Percentiles rank a stretch among this genome's conserved stretches.
phyloP scores from a whole-genome alignment of 2,113 vertebrate genomes.

The Scytalopus superciliaris region DNA sequence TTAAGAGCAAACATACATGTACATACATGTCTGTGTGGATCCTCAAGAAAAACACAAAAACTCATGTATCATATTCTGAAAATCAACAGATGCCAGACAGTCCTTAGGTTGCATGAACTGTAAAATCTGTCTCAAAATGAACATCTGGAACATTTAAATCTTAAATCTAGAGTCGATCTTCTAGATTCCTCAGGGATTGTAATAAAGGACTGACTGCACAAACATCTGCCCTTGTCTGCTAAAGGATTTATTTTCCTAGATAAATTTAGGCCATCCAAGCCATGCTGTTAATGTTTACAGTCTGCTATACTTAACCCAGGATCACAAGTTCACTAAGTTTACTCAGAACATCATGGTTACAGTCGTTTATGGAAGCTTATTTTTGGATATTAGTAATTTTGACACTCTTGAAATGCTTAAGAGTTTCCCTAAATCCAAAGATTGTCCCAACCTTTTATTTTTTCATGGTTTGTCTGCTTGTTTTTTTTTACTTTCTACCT shows the following conservation, averaged over 20 bases:
- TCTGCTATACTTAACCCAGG: not conserved
- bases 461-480: not conserved
- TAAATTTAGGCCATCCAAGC: not conserved
- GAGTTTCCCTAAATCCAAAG: not conserved
- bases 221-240: constrained; percentile 50
- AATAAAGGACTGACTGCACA: constrained; percentile 7
- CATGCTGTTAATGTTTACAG: not conserved
- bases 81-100: constrained; percentile 29
- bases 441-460: not conserved
- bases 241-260: constrained; percentile 2
- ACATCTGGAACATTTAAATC: constrained; percentile 58
- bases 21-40: not conserved
- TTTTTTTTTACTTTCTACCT: not conserved
- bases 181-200: not conserved
- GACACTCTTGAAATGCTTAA: not conserved
- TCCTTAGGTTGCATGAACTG: constrained; percentile 21
- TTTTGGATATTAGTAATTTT: not conserved
- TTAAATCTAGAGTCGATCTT: constrained; percentile 30
- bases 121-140: constrained; percentile 39
- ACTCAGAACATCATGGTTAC: not conserved
- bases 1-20: not conserved
- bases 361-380: not conserved
- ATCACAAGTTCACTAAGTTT: not conserved
- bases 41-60: not conserved
- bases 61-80: not conserved